These are phyloP conservation scores for Macrostomum lignano DNA, from an alignment of 1,140 invertebrate genomes.

Conservation along the genomic window DNA sequence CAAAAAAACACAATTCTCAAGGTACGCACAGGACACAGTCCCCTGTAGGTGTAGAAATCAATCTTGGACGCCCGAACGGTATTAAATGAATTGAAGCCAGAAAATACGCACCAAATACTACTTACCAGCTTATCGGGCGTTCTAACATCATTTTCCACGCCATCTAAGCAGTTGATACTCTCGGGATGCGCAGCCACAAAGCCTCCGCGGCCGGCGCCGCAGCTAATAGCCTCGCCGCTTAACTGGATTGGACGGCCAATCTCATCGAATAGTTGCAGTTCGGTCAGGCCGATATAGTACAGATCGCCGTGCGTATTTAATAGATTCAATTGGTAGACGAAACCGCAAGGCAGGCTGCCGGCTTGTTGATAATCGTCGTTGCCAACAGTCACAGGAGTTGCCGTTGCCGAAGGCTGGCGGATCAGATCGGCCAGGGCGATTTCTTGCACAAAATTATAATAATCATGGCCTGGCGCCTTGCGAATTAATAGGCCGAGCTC, in stretches of 20 bases:
- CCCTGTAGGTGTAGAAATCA: too few species aligned
- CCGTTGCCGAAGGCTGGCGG: too few species aligned
- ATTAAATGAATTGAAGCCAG: too few species aligned
- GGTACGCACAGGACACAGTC: too few species aligned
- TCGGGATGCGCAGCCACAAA: constrained; percentile 1
- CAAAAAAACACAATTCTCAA: too few species aligned
- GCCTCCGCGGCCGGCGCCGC: not conserved
- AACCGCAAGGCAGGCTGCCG: constrained; percentile 10
- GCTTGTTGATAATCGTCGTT: too few species aligned
- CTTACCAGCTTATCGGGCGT: constrained; percentile 49
- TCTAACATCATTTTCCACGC: constrained; percentile 32
- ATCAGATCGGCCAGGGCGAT: too few species aligned
- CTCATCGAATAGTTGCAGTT: constrained; percentile 41
- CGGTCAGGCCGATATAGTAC: constrained; percentile 52
- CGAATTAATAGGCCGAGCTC: not conserved
- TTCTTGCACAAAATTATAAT: constrained; percentile 44
- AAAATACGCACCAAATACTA: too few species aligned
- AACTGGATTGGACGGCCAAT: constrained; percentile 23
- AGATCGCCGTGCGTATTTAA: constrained; percentile 51
- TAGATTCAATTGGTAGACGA: constrained; percentile 41
- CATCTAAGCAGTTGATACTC: not conserved
- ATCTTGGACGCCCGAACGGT: too few species aligned
- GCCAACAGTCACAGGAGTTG: too few species aligned
- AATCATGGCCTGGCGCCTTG: constrained; percentile 37
- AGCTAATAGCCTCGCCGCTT: not conserved